A percentile compares a stretch with the other conserved stretches of the same genome.
Conservation (phyloP, 92 coral and sea anemone species). For the Parazoanthus darwini region DNA sequence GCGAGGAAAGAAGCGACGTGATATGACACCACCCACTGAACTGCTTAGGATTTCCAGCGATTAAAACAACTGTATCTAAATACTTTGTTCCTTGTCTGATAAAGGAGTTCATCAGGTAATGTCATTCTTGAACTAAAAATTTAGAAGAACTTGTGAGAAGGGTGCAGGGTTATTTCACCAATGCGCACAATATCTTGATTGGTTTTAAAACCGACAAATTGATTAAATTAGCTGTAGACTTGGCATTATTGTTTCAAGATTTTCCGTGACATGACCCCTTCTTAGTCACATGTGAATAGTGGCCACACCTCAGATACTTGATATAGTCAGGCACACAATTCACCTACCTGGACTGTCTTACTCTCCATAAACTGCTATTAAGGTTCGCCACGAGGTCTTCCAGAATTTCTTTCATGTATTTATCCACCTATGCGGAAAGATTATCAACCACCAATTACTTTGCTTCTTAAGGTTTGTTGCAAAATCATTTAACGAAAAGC, state of each 20-base stretch:
- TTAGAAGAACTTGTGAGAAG: background rate
- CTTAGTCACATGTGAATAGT: too few relatives aligned
- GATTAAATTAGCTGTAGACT: too few relatives aligned
- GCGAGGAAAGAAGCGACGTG: too few relatives aligned
- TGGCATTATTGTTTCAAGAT: too few relatives aligned
- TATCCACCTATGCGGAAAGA: background rate
- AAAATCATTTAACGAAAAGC: background rate
- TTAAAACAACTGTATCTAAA: background rate
- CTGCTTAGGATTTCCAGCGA: background rate
- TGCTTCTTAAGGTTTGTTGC: background rate
- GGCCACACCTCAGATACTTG: too few relatives aligned
- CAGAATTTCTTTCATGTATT: constrained; percentile 81
- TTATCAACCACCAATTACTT: background rate
- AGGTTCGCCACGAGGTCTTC: constrained; percentile 84
- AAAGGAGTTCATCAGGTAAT: too few relatives aligned
- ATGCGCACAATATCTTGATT: background rate
- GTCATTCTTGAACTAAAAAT: background rate
- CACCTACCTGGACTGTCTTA: constrained; percentile 87
- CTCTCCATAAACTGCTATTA: constrained; percentile 85
- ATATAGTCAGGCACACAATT: background rate
- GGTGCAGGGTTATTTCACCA: background rate
- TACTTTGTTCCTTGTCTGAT: background rate
- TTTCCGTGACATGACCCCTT: too few relatives aligned
- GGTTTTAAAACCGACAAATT: background rate
- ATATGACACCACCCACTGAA: background rate